Conservation (phyloP, 2,113 vertebrate genomes). For the Tursiops truncatus region DNA sequence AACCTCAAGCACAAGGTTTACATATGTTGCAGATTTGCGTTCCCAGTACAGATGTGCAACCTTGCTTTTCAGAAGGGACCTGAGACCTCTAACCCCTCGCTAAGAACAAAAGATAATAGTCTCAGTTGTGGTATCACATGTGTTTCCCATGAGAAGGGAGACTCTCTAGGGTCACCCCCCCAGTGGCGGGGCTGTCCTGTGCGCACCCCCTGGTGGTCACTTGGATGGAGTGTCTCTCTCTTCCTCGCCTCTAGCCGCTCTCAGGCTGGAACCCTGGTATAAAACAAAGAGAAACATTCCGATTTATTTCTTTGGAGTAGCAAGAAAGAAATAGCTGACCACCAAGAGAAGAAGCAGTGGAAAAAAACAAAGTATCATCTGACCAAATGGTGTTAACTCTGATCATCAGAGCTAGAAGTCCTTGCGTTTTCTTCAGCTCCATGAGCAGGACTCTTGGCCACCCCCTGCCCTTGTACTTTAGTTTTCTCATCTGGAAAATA, state of each 20-base stretch:
- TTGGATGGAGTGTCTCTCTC: not conserved
- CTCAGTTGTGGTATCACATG: not conserved
- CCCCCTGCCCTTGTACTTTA: not conserved
- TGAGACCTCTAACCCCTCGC: slow-evolving; percentile 45
- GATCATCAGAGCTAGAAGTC: not conserved
- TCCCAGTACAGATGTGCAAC: slow-evolving; percentile 44
- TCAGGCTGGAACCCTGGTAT: not conserved
- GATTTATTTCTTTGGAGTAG: slow-evolving; percentile 7
- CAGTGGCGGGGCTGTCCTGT: slow-evolving; percentile 16
- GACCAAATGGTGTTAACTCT: slow-evolving; percentile 20
- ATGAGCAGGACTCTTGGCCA: not conserved
- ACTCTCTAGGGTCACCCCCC: not conserved
- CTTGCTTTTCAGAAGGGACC: slow-evolving; percentile 36
- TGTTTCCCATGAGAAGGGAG: slow-evolving; percentile 52
- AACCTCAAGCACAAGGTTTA: slow-evolving; percentile 6
- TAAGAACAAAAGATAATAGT: slow-evolving; percentile 58
- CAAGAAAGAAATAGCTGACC: slow-evolving; percentile 20
- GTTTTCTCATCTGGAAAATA: slow-evolving; percentile 11
- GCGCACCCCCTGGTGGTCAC: slow-evolving; percentile 56
- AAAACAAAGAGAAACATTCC: slow-evolving; percentile 41
- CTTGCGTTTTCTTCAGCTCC: not conserved
- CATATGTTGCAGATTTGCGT: slow-evolving; percentile 50
- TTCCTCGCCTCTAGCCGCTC: not conserved
- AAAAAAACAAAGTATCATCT: not conserved
- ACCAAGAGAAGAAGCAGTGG: not conserved